A percentile compares a stretch with the other conserved stretches of the same genome.
Evolutionary conservation across 2,113 vertebrate species (phyloP).

Genomic region (Xiphophorus hellerii): DNA sequence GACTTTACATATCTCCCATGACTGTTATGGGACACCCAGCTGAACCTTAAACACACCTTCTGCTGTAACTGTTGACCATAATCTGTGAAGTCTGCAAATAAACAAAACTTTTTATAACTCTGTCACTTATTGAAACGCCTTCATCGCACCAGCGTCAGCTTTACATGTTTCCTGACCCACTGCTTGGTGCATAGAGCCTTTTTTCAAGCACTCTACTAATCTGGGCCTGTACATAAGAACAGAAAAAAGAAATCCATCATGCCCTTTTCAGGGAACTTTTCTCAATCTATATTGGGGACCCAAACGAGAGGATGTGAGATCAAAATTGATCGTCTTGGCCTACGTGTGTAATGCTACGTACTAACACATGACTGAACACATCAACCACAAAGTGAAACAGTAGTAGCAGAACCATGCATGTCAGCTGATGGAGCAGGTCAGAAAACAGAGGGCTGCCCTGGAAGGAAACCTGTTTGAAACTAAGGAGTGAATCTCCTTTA

Average conservation of each 20-base stretch:
- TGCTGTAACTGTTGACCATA: conserved; percentile 70
- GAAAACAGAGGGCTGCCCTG: too few species aligned
- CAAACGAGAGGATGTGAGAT: background rate
- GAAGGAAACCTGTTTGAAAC: background rate
- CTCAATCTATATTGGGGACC: too few species aligned
- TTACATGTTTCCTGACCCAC: background rate
- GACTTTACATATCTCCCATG: conserved; percentile 61
- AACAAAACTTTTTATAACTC: conserved; percentile 49
- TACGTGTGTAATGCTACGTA: too few species aligned
- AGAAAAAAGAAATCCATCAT: too few species aligned
- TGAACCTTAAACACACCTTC: conserved; percentile 60
- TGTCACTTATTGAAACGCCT: background rate
- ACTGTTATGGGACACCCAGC: conserved; percentile 53
- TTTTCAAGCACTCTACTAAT: background rate
- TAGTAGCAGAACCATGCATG: background rate
- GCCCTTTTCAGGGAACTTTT: too few species aligned
- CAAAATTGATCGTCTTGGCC: background rate
- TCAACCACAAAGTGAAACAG: background rate
- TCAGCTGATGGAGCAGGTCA: background rate
- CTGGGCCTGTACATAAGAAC: too few species aligned
- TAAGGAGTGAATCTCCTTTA: background rate
- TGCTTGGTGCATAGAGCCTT: too few species aligned
- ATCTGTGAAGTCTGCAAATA: conserved; percentile 76
- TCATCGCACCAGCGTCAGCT: background rate
- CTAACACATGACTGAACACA: background rate